phyloP scores from a whole-genome alignment of 2,888 invertebrate genomes.

The Drosophila longiperda region DNA sequence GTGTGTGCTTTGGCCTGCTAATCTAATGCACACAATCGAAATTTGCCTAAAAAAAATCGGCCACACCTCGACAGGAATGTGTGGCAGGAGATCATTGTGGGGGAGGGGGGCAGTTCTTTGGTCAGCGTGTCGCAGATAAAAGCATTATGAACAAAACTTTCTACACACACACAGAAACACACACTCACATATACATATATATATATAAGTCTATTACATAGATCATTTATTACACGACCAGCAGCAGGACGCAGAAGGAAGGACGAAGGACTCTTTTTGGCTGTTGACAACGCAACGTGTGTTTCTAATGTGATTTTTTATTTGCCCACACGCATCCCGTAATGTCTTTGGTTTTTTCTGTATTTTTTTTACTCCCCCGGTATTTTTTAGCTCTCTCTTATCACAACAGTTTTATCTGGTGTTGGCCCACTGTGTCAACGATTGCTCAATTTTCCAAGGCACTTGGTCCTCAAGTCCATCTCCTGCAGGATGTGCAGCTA shows the following conservation, averaged over 20 bases:
- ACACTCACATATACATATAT: neutral
- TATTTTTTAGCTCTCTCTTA: constrained; percentile 59
- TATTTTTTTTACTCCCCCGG: constrained; percentile 10
- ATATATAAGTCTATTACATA: constrained; percentile 72
- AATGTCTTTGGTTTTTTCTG: constrained; percentile 46
- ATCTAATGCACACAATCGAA: constrained; percentile 70
- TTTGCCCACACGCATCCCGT: constrained; percentile 50
- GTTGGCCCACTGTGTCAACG: constrained; percentile 11
- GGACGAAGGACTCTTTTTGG: constrained; percentile 24
- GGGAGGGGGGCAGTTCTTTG: constrained; percentile 43
- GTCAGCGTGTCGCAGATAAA: constrained; percentile 68
- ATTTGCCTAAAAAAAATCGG: constrained; percentile 70
- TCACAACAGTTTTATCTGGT: constrained; percentile 57
- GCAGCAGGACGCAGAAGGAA: constrained; percentile 15
- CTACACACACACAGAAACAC: neutral
- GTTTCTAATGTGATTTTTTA: constrained; percentile 83
- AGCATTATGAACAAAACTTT: constrained; percentile 73
- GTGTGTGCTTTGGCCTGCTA: constrained; percentile 53
- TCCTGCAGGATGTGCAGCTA: neutral
- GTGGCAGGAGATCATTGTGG: constrained; percentile 15
- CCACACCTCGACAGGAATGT: constrained; percentile 52
- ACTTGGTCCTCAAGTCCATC: constrained; percentile 21
- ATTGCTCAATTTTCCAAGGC: constrained; percentile 62
- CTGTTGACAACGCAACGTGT: constrained; percentile 69
- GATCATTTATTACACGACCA: constrained; percentile 81